These are phyloP conservation scores for Nyctibius grandis DNA, from an alignment of 2,797 vertebrate genomes.

Conservation along the genomic window DNA sequence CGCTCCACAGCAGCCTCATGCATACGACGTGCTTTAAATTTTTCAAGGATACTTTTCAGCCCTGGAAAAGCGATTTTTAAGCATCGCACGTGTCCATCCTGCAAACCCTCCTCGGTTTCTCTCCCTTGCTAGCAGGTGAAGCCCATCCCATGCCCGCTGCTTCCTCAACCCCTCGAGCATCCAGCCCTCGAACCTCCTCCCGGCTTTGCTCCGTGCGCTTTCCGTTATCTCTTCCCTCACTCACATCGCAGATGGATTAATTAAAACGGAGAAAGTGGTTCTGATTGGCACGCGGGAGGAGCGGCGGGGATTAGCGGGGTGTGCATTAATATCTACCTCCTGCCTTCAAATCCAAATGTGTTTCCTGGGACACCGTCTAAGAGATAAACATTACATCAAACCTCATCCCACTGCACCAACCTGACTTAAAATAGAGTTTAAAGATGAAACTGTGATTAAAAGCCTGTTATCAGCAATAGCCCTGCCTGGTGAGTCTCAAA, in stretches of 20 bases:
- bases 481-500: neutral
- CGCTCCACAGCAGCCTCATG: neutral
- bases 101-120: neutral
- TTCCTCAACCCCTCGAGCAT: neutral
- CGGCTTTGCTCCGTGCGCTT: rapidly evolving
- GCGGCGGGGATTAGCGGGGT: neutral
- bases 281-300: neutral
- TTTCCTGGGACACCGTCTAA: neutral
- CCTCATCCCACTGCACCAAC: neutral
- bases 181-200: neutral
- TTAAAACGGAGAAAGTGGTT: neutral
- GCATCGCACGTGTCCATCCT: neutral
- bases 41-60: neutral
- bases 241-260: neutral
- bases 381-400: neutral
- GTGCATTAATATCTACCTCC: neutral
- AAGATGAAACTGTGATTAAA: neutral
- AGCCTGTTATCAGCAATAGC: neutral
- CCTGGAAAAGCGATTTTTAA: neutral
- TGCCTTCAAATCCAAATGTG: neutral
- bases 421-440: neutral
- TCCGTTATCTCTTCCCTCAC: neutral
- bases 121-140: neutral
- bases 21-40: rapidly evolving
- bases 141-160: neutral